These are phyloP conservation scores for Psilopsiagon aymara DNA, from an alignment of 2,113 vertebrate genomes.

Conservation along the genomic window DNA sequence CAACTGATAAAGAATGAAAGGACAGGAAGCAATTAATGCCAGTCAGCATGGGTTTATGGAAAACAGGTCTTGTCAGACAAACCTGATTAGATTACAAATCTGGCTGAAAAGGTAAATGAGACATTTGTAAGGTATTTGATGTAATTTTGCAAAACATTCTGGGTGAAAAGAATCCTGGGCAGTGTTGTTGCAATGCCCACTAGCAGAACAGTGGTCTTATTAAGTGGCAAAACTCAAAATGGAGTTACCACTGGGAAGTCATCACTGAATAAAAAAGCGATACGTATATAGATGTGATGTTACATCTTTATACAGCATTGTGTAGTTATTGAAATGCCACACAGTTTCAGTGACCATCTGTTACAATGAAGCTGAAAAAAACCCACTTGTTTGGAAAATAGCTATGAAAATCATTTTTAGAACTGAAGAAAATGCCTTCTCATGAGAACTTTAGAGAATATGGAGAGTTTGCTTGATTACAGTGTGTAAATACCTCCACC, in stretches of 20 bases:
- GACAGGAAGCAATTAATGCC: conserved; percentile 66
- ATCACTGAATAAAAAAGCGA: background rate
- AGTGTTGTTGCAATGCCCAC: background rate
- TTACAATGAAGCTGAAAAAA: background rate
- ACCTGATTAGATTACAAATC: conserved; percentile 62
- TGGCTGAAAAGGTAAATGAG: conserved; percentile 25
- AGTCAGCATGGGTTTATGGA: conserved; percentile 63
- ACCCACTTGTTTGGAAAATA: background rate
- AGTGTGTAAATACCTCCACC: background rate
- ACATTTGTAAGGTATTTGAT: conserved; percentile 19
- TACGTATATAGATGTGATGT: background rate
- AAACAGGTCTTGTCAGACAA: conserved; percentile 56
- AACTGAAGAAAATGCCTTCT: background rate
- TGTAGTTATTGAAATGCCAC: background rate
- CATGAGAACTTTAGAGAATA: background rate
- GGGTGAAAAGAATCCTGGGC: background rate
- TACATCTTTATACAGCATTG: background rate
- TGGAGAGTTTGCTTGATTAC: background rate
- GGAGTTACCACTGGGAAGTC: background rate
- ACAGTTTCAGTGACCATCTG: background rate
- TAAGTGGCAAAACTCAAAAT: background rate
- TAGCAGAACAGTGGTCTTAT: background rate
- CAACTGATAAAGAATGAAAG: conserved; percentile 58
- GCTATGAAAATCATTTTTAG: background rate
- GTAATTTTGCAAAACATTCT: conserved; percentile 15